Percentiles rank a stretch among this genome's conserved stretches.
These are phyloP conservation scores for Autographa gamma DNA, from an alignment of 2,888 invertebrate genomes.

Conservation along the genomic window DNA sequence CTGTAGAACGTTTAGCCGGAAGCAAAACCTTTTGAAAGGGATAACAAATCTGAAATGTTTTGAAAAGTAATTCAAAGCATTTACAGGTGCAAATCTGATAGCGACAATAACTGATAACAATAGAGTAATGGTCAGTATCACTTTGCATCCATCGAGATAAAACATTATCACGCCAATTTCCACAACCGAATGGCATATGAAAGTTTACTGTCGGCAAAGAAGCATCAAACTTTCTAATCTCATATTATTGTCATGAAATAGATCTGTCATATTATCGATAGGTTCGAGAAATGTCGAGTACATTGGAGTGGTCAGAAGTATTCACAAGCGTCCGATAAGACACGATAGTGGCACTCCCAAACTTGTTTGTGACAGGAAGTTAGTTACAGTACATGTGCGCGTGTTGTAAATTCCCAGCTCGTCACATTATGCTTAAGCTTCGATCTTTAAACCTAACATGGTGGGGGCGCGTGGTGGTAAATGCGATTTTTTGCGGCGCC, in stretches of 20 bases:
- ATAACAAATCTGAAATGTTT: neutral
- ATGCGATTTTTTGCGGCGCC: neutral
- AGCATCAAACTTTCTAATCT: constrained; percentile 47
- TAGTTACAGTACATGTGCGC: constrained; percentile 40
- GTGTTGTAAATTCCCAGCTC: constrained; percentile 33
- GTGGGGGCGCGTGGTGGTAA: neutral
- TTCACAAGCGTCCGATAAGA: constrained; percentile 77
- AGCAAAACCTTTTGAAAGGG: neutral
- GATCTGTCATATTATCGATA: constrained; percentile 59
- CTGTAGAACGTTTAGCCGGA: neutral
- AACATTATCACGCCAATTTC: constrained; percentile 13
- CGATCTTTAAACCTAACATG: constrained; percentile 5
- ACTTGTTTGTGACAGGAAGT: constrained; percentile 67
- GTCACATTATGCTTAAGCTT: constrained; percentile 1
- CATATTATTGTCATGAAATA: constrained; percentile 39
- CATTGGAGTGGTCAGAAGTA: constrained; percentile 76
- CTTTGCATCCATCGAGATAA: constrained; percentile 24
- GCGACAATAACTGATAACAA: constrained; percentile 37
- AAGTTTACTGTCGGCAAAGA: constrained; percentile 20
- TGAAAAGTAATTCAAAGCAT: constrained; percentile 15
- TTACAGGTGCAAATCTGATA: constrained; percentile 7
- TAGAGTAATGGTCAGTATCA: constrained; percentile 35
- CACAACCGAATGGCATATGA: neutral
- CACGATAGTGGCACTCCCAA: constrained; percentile 67
- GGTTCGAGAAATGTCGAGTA: constrained; percentile 56